Percentiles rank a stretch among this genome's conserved stretches.
These are phyloP conservation scores for Cyclargus thomasi DNA, from an alignment of 1,140 invertebrate genomes.

Conservation along the genomic window DNA sequence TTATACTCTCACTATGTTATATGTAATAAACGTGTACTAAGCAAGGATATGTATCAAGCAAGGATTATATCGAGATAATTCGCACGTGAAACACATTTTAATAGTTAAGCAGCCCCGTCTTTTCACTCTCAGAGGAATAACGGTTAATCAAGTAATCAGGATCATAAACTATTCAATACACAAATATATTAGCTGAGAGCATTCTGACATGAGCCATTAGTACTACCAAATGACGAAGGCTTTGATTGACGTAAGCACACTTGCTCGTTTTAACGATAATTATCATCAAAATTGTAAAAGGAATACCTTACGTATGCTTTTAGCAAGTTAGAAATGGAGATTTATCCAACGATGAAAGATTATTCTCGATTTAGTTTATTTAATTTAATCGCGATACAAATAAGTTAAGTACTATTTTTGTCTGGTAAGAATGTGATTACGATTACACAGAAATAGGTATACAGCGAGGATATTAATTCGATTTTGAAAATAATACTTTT, in stretches of 20 bases:
- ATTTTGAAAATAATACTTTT: no score
- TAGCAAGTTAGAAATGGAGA: no score
- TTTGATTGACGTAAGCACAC: conserved; percentile 50
- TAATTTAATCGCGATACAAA: no score
- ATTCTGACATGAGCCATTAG: conserved; percentile 35
- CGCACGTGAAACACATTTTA: neutral
- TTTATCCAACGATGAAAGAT: no score
- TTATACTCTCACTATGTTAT: no score
- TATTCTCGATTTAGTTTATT: no score
- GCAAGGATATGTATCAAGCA: neutral
- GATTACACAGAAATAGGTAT: no score
- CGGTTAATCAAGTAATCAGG: conserved; percentile 16
- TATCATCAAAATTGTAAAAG: neutral
- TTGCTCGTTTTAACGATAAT: neutral
- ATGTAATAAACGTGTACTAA: no score
- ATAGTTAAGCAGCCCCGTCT: neutral
- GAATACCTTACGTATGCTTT: no score
- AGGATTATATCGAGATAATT: neutral
- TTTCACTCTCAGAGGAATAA: conserved; percentile 10
- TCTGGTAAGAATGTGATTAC: no score
- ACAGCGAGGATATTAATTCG: no score
- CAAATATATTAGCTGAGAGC: conserved; percentile 25
- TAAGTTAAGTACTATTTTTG: no score
- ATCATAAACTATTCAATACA: conserved; percentile 22
- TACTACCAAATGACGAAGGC: conserved; percentile 34